These are phyloP conservation scores for Microctonus brassicae DNA, from an alignment of 2,888 invertebrate species.

Conservation along the genomic window DNA sequence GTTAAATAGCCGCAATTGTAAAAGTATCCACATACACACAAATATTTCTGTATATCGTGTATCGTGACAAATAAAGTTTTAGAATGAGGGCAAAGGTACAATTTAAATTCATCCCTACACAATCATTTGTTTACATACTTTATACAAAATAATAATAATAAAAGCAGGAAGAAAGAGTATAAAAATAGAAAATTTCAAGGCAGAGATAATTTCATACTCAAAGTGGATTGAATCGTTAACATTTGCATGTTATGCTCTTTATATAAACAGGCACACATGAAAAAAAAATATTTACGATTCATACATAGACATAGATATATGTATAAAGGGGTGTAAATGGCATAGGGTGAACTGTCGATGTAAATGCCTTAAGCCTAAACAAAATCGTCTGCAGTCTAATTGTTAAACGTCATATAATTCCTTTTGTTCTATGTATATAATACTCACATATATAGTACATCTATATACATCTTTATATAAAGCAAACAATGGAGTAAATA, in stretches of 20 bases:
- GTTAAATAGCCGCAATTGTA: background rate
- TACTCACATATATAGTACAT: too few species aligned
- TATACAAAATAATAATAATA: background rate
- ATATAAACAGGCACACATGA: background rate
- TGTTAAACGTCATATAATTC: slow-evolving; percentile 19
- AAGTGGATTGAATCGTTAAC: slow-evolving; percentile 16
- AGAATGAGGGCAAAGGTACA: background rate
- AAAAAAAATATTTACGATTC: background rate
- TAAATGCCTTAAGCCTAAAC: background rate
- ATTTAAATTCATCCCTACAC: background rate
- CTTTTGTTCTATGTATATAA: background rate
- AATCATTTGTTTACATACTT: background rate
- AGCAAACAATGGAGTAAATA: too few species aligned
- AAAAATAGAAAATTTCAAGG: slow-evolving; percentile 5
- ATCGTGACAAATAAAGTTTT: background rate
- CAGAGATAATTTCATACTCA: background rate
- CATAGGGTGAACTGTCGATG: background rate
- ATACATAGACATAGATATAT: background rate
- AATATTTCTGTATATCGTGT: background rate
- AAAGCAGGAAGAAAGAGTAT: background rate
- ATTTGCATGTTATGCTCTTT: background rate
- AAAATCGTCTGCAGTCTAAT: slow-evolving; percentile 20
- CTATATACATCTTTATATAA: background rate
- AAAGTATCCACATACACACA: background rate
- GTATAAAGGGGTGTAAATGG: background rate